phyloP scores from a whole-genome alignment of 1,140 invertebrate species.

The Hormaphis cornu region DNA sequence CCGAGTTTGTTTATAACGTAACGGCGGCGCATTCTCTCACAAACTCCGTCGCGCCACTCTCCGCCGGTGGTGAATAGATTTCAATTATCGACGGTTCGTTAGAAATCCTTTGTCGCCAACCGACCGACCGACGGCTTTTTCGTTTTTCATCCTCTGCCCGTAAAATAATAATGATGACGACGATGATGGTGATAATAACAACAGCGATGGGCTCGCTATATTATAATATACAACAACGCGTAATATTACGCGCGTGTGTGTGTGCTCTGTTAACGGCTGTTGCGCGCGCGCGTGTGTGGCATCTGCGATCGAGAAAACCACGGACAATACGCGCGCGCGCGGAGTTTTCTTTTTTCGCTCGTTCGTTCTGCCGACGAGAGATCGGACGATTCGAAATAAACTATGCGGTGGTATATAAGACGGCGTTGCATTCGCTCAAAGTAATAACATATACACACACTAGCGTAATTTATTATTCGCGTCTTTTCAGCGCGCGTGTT shows the following conservation, averaged over 20 bases:
- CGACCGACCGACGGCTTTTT: conserved; percentile 22
- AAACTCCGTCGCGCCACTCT: conserved; percentile 20
- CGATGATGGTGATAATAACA: background rate
- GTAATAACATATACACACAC: too few species aligned
- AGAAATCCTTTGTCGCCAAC: conserved; percentile 33
- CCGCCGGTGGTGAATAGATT: conserved; percentile 17
- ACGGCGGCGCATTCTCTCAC: conserved; percentile 27
- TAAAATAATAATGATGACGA: too few species aligned
- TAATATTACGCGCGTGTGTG: background rate
- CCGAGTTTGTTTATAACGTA: conserved; percentile 25
- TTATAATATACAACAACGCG: background rate
- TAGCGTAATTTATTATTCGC: too few species aligned
- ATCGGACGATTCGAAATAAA: too few species aligned
- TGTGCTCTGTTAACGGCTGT: conserved; percentile 11
- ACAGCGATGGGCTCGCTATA: background rate
- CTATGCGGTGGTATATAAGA: too few species aligned
- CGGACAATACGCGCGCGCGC: too few species aligned
- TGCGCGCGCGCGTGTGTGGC: conserved; percentile 22
- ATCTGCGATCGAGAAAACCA: too few species aligned
- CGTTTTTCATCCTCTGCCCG: background rate
- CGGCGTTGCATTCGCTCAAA: too few species aligned
- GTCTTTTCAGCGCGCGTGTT: background rate
- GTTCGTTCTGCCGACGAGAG: too few species aligned
- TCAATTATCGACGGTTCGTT: conserved; percentile 31
- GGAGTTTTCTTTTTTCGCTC: too few species aligned